These are phyloP conservation scores for Sebastes hubbsi DNA, from an alignment of 2,797 vertebrate species.

Conservation along the genomic window DNA sequence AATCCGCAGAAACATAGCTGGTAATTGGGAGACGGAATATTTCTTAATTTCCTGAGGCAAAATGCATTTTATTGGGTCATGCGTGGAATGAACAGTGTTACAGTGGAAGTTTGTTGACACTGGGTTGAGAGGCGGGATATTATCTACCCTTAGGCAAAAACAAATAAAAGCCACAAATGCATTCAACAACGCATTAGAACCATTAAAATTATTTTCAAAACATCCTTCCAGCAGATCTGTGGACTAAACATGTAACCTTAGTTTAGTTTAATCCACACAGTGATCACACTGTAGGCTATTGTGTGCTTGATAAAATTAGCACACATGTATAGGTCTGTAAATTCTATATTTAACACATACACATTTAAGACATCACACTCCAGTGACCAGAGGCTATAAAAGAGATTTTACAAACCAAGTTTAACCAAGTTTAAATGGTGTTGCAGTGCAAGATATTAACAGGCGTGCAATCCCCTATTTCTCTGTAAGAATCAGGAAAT, in stretches of 20 bases:
- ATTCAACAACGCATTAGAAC: conserved; percentile 45
- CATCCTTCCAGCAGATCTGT: conserved; percentile 27
- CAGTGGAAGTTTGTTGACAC: conserved; percentile 52
- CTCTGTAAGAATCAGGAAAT: neutral
- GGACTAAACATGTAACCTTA: conserved; percentile 26
- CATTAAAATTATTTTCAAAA: conserved; percentile 49
- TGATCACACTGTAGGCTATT: neutral
- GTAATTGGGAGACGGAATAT: conserved; percentile 21
- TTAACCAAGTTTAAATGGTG: conserved; percentile 8
- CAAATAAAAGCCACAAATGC: conserved; percentile 59
- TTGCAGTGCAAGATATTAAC: neutral
- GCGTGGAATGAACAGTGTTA: conserved; percentile 45
- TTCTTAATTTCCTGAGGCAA: conserved; percentile 45
- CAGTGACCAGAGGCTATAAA: conserved; percentile 4
- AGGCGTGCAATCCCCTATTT: neutral
- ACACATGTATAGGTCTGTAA: neutral
- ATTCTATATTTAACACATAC: neutral
- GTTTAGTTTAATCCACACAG: conserved; percentile 23
- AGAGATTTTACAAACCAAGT: conserved; percentile 9
- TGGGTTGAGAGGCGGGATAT: conserved; percentile 38
- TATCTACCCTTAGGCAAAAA: conserved; percentile 52
- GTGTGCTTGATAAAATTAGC: conserved; percentile 14
- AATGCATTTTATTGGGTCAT: conserved; percentile 47
- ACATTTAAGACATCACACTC: conserved; percentile 6
- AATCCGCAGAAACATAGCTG: conserved; percentile 4